Base-by-base conservation (phyloP, 2,888 invertebrate genomes). In the Drosophila helvetica region DNA sequence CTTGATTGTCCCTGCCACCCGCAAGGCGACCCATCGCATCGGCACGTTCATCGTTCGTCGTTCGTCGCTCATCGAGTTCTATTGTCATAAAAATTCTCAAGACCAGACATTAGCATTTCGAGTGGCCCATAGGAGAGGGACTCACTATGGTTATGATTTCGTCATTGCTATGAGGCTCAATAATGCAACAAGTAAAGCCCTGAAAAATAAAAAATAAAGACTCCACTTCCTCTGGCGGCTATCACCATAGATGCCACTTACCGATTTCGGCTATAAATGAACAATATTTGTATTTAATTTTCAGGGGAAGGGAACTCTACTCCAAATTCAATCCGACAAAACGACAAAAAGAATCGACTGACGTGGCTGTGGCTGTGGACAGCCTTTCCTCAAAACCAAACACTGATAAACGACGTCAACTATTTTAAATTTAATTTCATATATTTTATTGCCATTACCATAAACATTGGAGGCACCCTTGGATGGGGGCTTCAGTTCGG, bases 1-100 rank as follows among this genome's bases (percentile, higher is more conserved):
- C 4, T 8, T 10, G 25, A 25, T n/a, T n/a, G 51, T 10, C 33
- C 4, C 15, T 43, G 22, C n/a, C 22, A 30, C 10, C 27, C 30
- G 2, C 25, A 51, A 61, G 59, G 60, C 64, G 71, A 75, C 68
- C 75, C 73, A 67, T 8, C 27, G 27, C 8, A 8, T 27, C 8
- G 72, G 75, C 75, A 58, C 51, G 65, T 30, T 56, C 57, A 45
- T 51, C 38, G n/a, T 25, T 25, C 25, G 1, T 25, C 25, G 25
- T 27, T 27, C 27, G 8, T 27, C 51, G 65, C 22, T 56, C 57
- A 42, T 51, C 25, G n/a, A 59, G n/a, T 57, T 33, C 48, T 63
- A 74, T 69, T 68, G 71, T 80, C 72, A 87, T 87, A 87, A 77
- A 84, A 74, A 83, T 81, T 75, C 85, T 59, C 63, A 69, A 74